phyloP scores from a whole-genome alignment of 2,113 vertebrate species.

The Alethe castanea region DNA sequence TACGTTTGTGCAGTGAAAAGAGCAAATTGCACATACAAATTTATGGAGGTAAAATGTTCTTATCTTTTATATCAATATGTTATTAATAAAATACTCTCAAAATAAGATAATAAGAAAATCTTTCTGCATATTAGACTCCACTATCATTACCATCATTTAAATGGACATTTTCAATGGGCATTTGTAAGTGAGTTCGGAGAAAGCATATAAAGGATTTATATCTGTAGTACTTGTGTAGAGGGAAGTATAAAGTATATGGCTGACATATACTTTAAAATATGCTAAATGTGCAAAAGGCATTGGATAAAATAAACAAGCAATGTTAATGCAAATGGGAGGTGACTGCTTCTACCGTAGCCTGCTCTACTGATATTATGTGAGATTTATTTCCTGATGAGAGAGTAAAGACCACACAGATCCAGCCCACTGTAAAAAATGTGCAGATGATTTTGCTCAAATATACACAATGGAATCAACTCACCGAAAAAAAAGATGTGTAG shows the following conservation, averaged over 20 bases:
- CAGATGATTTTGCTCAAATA: slow-evolving; percentile 58
- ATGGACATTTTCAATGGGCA: slow-evolving; percentile 69
- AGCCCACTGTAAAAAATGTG: slow-evolving; percentile 51
- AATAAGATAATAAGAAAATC: slow-evolving; percentile 75
- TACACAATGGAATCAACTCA: slow-evolving; percentile 40
- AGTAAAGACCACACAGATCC: slow-evolving; percentile 54
- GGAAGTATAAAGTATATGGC: slow-evolving; percentile 8
- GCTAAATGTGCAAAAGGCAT: slow-evolving; percentile 58
- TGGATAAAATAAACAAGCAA: slow-evolving; percentile 72
- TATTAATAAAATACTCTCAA: slow-evolving; percentile 77
- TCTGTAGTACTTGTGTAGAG: slow-evolving; percentile 32
- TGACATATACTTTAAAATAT: slow-evolving; percentile 56
- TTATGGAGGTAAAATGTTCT: slow-evolving; percentile 73
- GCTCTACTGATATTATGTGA: slow-evolving; percentile 47
- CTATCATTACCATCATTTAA: slow-evolving; percentile 76
- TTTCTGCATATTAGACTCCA: slow-evolving; percentile 69
- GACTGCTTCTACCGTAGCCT: slow-evolving; percentile 45
- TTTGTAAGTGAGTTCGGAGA: slow-evolving; percentile 62
- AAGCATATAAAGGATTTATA: slow-evolving; percentile 66
- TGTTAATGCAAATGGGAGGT: slow-evolving; percentile 58
- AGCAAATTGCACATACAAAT: slow-evolving; percentile 76
- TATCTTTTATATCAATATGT: slow-evolving; percentile 76
- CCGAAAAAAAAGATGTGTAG: not conserved
- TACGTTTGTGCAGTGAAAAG: slow-evolving; percentile 70
- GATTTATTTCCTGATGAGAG: slow-evolving; percentile 62